Conservation (phyloP, 2,113 vertebrate genomes). For the Chaetodon auriga region DNA sequence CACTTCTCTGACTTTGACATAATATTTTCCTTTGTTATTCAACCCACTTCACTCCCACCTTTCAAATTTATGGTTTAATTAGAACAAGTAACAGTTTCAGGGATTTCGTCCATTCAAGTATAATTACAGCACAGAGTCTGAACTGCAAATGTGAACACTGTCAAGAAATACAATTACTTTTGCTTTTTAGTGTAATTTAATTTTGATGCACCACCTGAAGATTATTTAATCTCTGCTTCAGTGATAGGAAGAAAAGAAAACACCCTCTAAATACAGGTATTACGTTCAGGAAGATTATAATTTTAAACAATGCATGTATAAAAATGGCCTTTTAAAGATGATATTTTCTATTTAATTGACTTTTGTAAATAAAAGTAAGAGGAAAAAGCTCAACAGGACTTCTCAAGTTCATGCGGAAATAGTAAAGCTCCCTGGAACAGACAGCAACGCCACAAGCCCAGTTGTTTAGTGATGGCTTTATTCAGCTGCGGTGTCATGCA, state of each 20-base stretch:
- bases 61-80: slow-evolving; percentile 72
- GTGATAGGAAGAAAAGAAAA: not conserved
- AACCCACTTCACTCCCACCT: slow-evolving; percentile 65
- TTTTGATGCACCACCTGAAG: slow-evolving; percentile 14
- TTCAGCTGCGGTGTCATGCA: slow-evolving; percentile 77
- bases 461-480: slow-evolving; percentile 79
- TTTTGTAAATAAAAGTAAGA: slow-evolving; percentile 16
- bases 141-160: slow-evolving; percentile 23
- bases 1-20: slow-evolving; percentile 75
- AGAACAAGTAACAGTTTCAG: slow-evolving; percentile 55
- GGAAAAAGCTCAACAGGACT: slow-evolving; percentile 16
- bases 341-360: slow-evolving; percentile 11
- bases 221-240: slow-evolving; percentile 20
- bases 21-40: slow-evolving; percentile 77
- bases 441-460: slow-evolving; percentile 68
- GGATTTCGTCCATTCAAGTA: slow-evolving; percentile 45
- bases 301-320: not conserved
- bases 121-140: slow-evolving; percentile 43
- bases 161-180: slow-evolving; percentile 18
- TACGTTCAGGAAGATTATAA: not conserved
- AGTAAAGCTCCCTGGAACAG: slow-evolving; percentile 57
- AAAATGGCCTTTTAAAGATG: not conserved
- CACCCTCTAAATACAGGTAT: slow-evolving; percentile 21
- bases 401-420: slow-evolving; percentile 10
- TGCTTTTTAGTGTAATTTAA: slow-evolving; percentile 32